Evolutionary conservation across 1,140 invertebrate species (phyloP).

Genomic region (Dreissena polymorpha): DNA sequence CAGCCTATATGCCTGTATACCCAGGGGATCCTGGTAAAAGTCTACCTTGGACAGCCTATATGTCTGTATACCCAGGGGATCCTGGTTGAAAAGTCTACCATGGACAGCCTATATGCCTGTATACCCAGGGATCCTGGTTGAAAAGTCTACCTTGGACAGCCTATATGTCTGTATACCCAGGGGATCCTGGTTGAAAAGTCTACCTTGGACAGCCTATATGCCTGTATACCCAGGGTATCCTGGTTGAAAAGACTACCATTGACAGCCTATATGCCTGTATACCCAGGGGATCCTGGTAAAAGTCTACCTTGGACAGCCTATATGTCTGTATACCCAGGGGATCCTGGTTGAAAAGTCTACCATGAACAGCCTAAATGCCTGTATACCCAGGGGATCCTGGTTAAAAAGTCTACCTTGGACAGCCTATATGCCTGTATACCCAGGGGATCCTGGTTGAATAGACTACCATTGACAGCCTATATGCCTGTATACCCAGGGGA

Average conservation of each 20-base stretch:
- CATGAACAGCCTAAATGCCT: slow-evolving; percentile 80
- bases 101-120: slow-evolving; percentile 82
- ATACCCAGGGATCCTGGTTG: slow-evolving; percentile 97
- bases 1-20: too few relatives aligned
- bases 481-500: slow-evolving; percentile 92
- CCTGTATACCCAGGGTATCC: slow-evolving; percentile 95
- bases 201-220: slow-evolving; percentile 47
- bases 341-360: slow-evolving; percentile 96
- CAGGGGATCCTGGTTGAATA: slow-evolving; percentile 97
- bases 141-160: slow-evolving; percentile 79
- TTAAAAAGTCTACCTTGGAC: slow-evolving; percentile 83
- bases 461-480: slow-evolving; percentile 40
- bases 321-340: slow-evolving; percentile 92
- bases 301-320: slow-evolving; percentile 47
- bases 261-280: slow-evolving; percentile 84
- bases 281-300: slow-evolving; percentile 97
- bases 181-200: slow-evolving; percentile 98
- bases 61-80: slow-evolving; percentile 93
- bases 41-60: slow-evolving; percentile 40
- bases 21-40: neutral
- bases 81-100: slow-evolving; percentile 93
- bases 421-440: slow-evolving; percentile 88
- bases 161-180: slow-evolving; percentile 90
- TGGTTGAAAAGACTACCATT: slow-evolving; percentile 89
- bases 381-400: slow-evolving; percentile 96